Evolutionary conservation across 2,113 vertebrate species (phyloP), one percentile per base, ranked within the genome.

Genomic region (Pungitius pungitius): DNA sequence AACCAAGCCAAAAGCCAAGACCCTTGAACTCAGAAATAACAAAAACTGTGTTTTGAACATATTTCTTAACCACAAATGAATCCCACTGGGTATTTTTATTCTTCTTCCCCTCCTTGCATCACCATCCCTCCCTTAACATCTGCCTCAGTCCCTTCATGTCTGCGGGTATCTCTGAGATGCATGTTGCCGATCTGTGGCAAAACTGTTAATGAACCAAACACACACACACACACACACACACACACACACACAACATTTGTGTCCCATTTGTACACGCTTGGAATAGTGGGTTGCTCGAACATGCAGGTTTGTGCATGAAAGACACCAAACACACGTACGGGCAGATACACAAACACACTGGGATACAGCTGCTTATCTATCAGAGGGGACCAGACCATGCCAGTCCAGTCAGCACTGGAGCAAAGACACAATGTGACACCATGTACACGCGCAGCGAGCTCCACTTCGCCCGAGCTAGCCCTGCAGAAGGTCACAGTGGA

Each of bases 401-500:
- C 57, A 58, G 86, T 54, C 72, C 78, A 51, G 75, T 88, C 74
- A 81, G 67, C 77, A 57, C n/a, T 62, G 52, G 62, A 72, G 57
- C 33, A 83, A 58, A 52, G 73, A 83, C 82, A 71, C 52, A 89
- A 77, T 82, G 45, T 85, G 81, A 85, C 82, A 90, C 77, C 62
- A 71, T 83, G 86, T 87, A 85, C 68, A 81, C 87, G 87, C 88
- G 60, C 75, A 30, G 62, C 73, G 84, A 64, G 77, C 80, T 74
- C 51, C 65, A 47, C 75, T 58, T 67, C 17, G 0, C 72, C 81
- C 85, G 77, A 89, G 86, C 80, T 80, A 61, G 63, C 52, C 69
- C 66, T 58, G 61, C 73, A 79, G 73, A 83, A 87, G 79, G 85
- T 90, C 81, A 80, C 70, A 37, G 56, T 80, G 69, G 26, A 75